These are phyloP conservation scores for Enteromius fasciolatus DNA, from an alignment of 2,797 vertebrate species.

Conservation along the genomic window DNA sequence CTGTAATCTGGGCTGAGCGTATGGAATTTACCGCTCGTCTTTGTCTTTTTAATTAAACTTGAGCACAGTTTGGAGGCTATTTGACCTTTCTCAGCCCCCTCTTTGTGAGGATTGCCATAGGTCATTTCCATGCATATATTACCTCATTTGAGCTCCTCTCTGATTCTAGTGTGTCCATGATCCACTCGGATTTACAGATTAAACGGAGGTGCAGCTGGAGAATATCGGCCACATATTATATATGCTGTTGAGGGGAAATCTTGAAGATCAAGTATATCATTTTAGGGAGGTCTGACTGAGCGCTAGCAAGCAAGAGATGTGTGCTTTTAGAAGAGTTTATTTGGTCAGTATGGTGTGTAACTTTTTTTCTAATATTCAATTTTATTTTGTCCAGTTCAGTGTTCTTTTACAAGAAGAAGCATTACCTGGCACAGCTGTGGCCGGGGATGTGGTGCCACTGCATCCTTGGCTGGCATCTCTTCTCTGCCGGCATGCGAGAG, in stretches of 20 bases:
- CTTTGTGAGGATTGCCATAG: constrained; percentile 73
- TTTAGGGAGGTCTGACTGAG: constrained; percentile 35
- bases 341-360: background rate
- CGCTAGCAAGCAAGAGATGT: constrained; percentile 5
- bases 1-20: constrained; percentile 66
- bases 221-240: constrained; percentile 62
- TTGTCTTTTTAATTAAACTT: constrained; percentile 84
- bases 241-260: constrained; percentile 57
- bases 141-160: constrained; percentile 59
- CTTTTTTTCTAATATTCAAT: constrained; percentile 32
- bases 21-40: constrained; percentile 69
- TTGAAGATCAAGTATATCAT: constrained; percentile 56
- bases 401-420: constrained; percentile 31
- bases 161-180: constrained; percentile 59
- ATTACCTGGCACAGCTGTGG: constrained; percentile 56
- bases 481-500: constrained; percentile 72
- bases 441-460: constrained; percentile 52
- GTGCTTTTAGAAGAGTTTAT: constrained; percentile 5
- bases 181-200: constrained; percentile 73
- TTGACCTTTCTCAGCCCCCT: constrained; percentile 75
- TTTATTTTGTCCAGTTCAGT: constrained; percentile 50
- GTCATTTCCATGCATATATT: constrained; percentile 83
- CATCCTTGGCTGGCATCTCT: constrained; percentile 70
- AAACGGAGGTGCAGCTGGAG: constrained; percentile 63
- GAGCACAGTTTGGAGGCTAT: constrained; percentile 75